Conservation (phyloP, 2,113 vertebrate genomes). For the Trochalopteron elliotii region DNA sequence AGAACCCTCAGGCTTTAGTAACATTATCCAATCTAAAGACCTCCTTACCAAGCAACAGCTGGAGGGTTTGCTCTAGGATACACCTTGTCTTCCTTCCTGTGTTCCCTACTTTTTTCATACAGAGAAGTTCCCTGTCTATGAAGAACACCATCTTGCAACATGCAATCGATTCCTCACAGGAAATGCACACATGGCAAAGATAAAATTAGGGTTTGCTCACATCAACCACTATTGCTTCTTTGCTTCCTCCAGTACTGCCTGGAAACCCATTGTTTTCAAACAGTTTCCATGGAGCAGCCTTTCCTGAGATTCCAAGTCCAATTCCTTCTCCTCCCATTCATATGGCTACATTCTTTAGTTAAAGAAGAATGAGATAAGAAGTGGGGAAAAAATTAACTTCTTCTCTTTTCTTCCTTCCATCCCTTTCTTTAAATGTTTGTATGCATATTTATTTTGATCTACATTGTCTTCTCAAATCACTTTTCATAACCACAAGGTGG, state of each 20-base stretch:
- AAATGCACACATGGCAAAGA: not conserved
- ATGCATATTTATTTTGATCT: not conserved
- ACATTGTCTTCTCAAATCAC: not conserved
- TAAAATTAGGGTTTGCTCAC: conserved; percentile 10
- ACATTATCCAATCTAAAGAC: not conserved
- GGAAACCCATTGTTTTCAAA: conserved; percentile 49
- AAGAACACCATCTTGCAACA: not conserved
- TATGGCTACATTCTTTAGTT: not conserved
- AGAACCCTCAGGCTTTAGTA: not conserved
- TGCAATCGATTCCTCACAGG: not conserved
- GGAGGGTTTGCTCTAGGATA: not conserved
- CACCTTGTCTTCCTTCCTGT: not conserved
- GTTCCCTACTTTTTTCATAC: not conserved
- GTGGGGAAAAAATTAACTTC: not conserved
- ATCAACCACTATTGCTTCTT: conserved; percentile 17
- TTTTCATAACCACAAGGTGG: not conserved
- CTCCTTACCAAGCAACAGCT: not conserved
- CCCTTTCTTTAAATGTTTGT: not conserved
- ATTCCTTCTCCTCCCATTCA: conserved; percentile 44
- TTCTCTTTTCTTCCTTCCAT: not conserved
- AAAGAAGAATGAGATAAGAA: conserved; percentile 12
- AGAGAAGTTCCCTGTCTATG: not conserved
- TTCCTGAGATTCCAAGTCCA: conserved; percentile 43
- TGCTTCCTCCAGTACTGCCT: conserved; percentile 35
- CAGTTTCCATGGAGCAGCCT: conserved; percentile 38